Conservation (phyloP, 92 coral and sea anemone genomes). For the Porites evermanni region DNA sequence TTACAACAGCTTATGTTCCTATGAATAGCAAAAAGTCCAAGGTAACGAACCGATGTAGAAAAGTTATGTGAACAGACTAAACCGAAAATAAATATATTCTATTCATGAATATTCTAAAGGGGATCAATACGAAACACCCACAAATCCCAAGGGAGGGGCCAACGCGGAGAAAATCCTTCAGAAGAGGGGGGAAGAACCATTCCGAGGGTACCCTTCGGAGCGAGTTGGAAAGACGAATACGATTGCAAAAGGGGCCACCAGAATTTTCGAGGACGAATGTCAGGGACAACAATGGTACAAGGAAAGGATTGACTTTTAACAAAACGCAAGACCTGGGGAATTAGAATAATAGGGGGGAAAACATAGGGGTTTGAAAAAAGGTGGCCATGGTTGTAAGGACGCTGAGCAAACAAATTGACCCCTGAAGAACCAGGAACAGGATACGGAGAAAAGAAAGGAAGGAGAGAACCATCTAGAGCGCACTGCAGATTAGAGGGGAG, state of each 20-base stretch:
- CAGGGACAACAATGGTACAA: slow-evolving; percentile 62
- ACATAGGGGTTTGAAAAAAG: slow-evolving; percentile 33
- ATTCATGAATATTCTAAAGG: background rate
- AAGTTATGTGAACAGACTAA: background rate
- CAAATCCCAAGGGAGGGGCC: slow-evolving; percentile 29
- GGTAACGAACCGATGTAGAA: background rate
- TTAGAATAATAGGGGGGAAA: slow-evolving; percentile 7
- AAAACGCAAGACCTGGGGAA: slow-evolving; percentile 35
- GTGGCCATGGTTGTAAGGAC: background rate
- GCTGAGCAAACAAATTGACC: slow-evolving; percentile 33
- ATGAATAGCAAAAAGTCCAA: too few relatives aligned
- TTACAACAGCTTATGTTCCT: background rate
- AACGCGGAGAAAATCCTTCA: slow-evolving; percentile 1
- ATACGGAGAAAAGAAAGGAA: slow-evolving; percentile 52
- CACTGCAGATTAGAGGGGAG: slow-evolving; percentile 43
- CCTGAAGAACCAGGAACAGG: slow-evolving; percentile 37
- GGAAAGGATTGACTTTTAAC: background rate
- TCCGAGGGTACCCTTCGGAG: slow-evolving; percentile 12
- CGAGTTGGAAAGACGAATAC: slow-evolving; percentile 59
- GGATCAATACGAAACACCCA: background rate
- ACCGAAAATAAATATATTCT: background rate
- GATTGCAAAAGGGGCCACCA: slow-evolving; percentile 13
- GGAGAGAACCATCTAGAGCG: slow-evolving; percentile 4
- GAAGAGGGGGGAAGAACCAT: slow-evolving; percentile 24
- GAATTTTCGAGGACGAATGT: slow-evolving; percentile 41